Percentiles rank a stretch among this genome's conserved stretches.
These are phyloP conservation scores for Malurus cyaneus DNA, from an alignment of 2,113 vertebrate species.

Conservation along the genomic window DNA sequence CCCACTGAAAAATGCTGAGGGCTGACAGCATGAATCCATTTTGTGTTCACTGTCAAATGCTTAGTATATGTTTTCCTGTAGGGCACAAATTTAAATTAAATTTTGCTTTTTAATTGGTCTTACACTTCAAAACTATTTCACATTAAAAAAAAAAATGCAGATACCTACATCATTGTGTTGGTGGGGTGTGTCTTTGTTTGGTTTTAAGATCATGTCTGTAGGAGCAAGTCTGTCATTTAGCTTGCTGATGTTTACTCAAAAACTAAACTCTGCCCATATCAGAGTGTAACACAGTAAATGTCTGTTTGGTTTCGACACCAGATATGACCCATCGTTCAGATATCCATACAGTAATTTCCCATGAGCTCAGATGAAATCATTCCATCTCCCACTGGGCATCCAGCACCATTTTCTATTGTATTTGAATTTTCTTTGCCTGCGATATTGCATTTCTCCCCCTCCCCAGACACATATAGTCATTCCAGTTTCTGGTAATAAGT, in stretches of 20 bases:
- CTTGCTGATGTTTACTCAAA: neutral
- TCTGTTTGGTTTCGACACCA: neutral
- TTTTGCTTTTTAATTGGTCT: neutral
- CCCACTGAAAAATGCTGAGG: neutral
- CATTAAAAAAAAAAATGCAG: neutral
- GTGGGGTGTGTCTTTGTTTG: neutral
- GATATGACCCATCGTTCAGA: neutral
- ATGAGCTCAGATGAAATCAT: slow-evolving; percentile 6
- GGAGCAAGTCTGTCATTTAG: neutral
- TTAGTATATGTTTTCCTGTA: neutral
- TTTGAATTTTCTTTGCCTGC: neutral
- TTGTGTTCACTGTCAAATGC: neutral
- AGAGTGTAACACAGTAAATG: neutral
- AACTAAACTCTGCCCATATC: neutral
- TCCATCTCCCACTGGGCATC: neutral
- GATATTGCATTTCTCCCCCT: neutral
- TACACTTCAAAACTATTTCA: neutral
- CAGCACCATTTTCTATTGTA: slow-evolving; percentile 18
- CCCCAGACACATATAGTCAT: neutral
- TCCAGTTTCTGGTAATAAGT: slow-evolving; percentile 4
- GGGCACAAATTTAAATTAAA: neutral
- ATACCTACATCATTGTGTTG: neutral
- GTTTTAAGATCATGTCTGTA: neutral
- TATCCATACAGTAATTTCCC: slow-evolving; percentile 26
- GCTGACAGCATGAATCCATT: neutral